A percentile compares a stretch with the other conserved stretches of the same genome.
Evolutionary conservation across 1,140 invertebrate genomes (phyloP).

Genomic region (Wasmannia auropunctata): DNA sequence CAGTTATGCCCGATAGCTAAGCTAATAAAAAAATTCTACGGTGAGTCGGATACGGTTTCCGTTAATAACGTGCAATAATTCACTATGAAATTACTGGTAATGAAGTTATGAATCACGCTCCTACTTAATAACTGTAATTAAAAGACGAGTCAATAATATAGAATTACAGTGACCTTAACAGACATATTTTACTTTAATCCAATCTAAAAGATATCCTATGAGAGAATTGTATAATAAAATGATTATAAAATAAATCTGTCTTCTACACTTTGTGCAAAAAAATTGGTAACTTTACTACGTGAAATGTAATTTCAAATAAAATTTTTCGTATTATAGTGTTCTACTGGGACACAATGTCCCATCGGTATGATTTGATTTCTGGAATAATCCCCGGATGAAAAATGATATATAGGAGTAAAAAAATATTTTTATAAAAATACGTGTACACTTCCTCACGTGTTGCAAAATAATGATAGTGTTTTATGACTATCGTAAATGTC

Average conservation of each 20-base stretch:
- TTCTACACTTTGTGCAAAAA: not conserved
- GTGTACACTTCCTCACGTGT: not conserved
- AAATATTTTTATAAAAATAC: not conserved
- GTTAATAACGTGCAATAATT: not conserved
- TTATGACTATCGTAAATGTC: not conserved
- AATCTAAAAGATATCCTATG: not conserved
- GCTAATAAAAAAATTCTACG: not conserved
- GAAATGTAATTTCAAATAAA: not conserved
- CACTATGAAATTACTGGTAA: not conserved
- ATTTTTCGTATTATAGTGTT: not conserved
- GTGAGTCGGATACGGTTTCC: not conserved
- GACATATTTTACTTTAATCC: constrained; percentile 6
- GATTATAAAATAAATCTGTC: not conserved
- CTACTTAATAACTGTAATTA: not conserved
- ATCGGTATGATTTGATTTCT: not conserved
- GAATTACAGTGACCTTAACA: not conserved
- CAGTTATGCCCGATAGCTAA: not conserved
- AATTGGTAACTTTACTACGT: not conserved
- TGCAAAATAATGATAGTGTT: not conserved
- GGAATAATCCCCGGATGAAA: not conserved
- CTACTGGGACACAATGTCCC: not conserved
- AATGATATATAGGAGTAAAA: not conserved
- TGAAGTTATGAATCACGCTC: not conserved
- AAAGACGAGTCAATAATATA: not conserved
- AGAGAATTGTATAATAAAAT: not conserved